A percentile compares a stretch with the other conserved stretches of the same genome.
These are phyloP conservation scores for Haemorhous mexicanus DNA, from an alignment of 2,113 vertebrate species.

Conservation along the genomic window DNA sequence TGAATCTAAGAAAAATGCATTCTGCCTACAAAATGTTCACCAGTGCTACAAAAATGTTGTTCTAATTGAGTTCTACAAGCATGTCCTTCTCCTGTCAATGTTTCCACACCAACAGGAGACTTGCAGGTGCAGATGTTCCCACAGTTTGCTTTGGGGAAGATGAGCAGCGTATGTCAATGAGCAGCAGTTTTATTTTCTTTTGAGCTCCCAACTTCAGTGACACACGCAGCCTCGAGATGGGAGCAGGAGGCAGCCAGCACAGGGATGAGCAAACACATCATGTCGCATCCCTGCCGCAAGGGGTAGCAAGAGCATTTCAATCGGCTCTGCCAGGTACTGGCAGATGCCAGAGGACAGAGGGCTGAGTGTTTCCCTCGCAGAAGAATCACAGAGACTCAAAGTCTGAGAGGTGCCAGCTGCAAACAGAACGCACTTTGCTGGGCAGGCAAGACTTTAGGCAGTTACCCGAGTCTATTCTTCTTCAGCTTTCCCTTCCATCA, in stretches of 20 bases:
- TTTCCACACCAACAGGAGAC: neutral
- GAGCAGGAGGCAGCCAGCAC: neutral
- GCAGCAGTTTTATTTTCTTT: neutral
- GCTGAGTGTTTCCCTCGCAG: neutral
- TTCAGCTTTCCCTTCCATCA: neutral
- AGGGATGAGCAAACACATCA: neutral
- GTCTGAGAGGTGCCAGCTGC: neutral
- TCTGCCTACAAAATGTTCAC: neutral
- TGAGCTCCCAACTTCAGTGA: neutral
- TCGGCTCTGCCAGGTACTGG: accelerated
- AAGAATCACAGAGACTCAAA: neutral
- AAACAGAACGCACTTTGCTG: neutral
- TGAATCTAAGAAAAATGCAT: neutral
- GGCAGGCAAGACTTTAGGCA: neutral
- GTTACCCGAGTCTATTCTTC: neutral
- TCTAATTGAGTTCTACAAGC: neutral
- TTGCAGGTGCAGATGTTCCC: neutral
- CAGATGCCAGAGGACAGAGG: neutral
- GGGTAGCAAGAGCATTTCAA: constrained; percentile 55
- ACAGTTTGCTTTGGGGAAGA: neutral
- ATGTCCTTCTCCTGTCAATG: neutral
- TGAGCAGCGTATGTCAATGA: neutral
- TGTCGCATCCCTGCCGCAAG: constrained; percentile 26
- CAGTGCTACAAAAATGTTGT: neutral
- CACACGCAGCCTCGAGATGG: accelerated